A percentile compares a stretch with the other conserved stretches of the same genome.
Conservation (phyloP, 92 coral and sea anemone genomes). For the Heteractis magnifica region DNA sequence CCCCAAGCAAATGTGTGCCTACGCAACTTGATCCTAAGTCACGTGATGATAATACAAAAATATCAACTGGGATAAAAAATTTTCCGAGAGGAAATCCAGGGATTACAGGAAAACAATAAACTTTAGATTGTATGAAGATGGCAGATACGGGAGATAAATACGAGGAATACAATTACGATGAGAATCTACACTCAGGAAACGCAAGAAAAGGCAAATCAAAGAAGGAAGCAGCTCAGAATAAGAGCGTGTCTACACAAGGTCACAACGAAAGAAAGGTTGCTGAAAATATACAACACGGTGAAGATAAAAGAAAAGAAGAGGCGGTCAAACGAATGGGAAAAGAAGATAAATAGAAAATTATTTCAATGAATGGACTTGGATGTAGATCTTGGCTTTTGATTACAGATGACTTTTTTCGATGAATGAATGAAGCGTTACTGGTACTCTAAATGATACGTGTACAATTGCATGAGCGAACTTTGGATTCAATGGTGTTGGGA, state of each 20-base stretch:
- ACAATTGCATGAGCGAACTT: background rate
- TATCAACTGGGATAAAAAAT: background rate
- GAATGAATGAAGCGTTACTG: slow-evolving; percentile 3
- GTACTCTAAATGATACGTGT: background rate
- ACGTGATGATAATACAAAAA: background rate
- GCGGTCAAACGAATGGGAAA: slow-evolving; percentile 37
- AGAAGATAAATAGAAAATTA: slow-evolving; percentile 37
- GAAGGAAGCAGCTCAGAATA: slow-evolving; percentile 89
- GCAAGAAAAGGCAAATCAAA: slow-evolving; percentile 78
- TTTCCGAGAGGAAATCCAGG: background rate
- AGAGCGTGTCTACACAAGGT: slow-evolving; percentile 56
- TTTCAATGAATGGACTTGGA: background rate
- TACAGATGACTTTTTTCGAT: background rate
- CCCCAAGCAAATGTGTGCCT: background rate
- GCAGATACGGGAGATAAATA: slow-evolving; percentile 76
- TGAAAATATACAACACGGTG: slow-evolving; percentile 93
- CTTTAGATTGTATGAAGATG: slow-evolving; percentile 19
- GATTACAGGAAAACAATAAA: background rate
- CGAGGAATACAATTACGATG: slow-evolving; percentile 93
- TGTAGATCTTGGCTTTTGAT: background rate
- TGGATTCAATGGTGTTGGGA: background rate
- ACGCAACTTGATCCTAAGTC: background rate
- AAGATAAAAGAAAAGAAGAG: slow-evolving; percentile 87
- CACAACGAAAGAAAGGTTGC: slow-evolving; percentile 80
- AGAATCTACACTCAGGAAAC: slow-evolving; percentile 68